These are phyloP conservation scores for Acrobeloides nanus DNA, from an alignment of 2,888 invertebrate genomes.

Conservation along the genomic window DNA sequence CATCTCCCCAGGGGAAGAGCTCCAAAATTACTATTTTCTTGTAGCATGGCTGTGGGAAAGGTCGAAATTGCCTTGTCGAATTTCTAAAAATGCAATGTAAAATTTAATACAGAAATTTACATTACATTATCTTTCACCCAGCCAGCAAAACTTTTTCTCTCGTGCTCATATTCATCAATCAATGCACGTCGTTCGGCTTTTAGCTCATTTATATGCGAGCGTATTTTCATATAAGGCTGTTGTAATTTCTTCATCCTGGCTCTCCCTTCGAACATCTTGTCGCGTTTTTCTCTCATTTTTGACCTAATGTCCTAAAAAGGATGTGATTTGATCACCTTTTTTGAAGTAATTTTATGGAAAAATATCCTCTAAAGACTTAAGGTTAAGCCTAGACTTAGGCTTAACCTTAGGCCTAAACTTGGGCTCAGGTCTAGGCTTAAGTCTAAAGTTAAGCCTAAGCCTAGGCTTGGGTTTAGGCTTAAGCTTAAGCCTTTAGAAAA, in stretches of 20 bases:
- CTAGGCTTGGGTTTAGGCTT: no score
- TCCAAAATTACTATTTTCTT: conserved; percentile 2
- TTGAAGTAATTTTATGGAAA: no score
- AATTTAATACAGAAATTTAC: background rate
- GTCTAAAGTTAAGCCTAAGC: no score
- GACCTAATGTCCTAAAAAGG: conserved; percentile 6
- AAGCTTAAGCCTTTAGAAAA: no score
- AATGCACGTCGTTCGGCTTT: conserved; percentile 7
- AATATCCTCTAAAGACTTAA: no score
- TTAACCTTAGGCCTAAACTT: no score
- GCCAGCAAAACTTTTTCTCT: conserved; percentile 1
- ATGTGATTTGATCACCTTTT: no score
- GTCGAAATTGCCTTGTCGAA: background rate
- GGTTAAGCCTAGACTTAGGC: no score
- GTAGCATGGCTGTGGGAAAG: conserved; percentile 1
- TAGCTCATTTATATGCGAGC: background rate
- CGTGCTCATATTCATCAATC: conserved; percentile 8
- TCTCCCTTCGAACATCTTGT: conserved; percentile 3
- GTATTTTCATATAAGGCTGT: conserved; percentile 3
- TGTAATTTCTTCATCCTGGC: background rate
- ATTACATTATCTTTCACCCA: conserved; percentile 7
- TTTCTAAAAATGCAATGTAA: background rate
- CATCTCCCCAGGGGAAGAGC: no score
- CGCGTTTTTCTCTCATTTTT: background rate
- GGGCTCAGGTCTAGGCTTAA: no score